Evolutionary conservation across 2,113 vertebrate species (phyloP).

Genomic region (Neolamprologus caudopunctatus): DNA sequence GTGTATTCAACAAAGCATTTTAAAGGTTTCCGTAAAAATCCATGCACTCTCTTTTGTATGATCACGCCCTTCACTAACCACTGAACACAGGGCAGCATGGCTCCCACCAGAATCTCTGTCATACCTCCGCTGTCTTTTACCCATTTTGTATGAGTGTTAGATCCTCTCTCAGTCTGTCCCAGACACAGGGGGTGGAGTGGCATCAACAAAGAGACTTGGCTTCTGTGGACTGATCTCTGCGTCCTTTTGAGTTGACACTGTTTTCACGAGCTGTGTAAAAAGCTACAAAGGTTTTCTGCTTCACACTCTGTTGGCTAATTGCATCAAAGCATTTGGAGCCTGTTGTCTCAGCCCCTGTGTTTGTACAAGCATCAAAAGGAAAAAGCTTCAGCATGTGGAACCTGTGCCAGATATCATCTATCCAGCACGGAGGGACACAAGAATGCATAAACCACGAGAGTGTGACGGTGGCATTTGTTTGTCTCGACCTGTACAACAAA

Average conservation of each 20-base stretch:
- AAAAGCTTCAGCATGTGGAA: constrained; percentile 16
- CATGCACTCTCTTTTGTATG: constrained; percentile 25
- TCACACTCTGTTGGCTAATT: constrained; percentile 67
- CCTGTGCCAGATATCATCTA: constrained; percentile 47
- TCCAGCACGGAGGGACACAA: constrained; percentile 11
- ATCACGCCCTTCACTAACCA: constrained; percentile 28
- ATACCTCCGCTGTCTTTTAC: neutral
- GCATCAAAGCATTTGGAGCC: constrained; percentile 60
- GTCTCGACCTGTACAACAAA: neutral
- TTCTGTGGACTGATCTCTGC: constrained; percentile 42
- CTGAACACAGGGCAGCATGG: neutral
- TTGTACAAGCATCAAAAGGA: constrained; percentile 59
- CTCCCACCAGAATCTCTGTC: constrained; percentile 17
- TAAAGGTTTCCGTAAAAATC: constrained; percentile 32
- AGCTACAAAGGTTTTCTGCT: constrained; percentile 66
- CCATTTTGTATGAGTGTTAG: neutral
- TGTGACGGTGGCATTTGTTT: constrained; percentile 44
- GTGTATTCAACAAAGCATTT: constrained; percentile 34
- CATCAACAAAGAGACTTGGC: constrained; percentile 23
- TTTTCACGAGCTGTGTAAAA: constrained; percentile 30
- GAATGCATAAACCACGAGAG: constrained; percentile 9
- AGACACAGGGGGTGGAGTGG: constrained; percentile 31
- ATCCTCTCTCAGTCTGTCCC: constrained; percentile 9
- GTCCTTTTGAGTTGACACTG: constrained; percentile 50
- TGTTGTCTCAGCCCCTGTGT: constrained; percentile 39